phyloP scores from a whole-genome alignment of 1,140 invertebrate species.

The Physella acuta region DNA sequence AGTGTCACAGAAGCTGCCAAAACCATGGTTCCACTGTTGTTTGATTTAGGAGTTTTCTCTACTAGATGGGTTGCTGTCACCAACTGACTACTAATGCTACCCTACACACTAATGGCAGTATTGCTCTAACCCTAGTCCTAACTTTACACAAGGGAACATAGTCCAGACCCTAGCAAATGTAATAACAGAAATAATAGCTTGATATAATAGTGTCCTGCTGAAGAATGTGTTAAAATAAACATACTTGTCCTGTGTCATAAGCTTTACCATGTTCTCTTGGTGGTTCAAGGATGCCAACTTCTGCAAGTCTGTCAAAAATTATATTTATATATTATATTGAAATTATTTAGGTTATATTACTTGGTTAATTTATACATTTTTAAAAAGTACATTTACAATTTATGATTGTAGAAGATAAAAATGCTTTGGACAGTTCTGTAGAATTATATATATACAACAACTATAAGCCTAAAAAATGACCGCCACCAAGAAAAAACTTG shows the following conservation, averaged over 20 bases:
- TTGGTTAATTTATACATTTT: background rate
- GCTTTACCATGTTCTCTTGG: slow-evolving; percentile 80
- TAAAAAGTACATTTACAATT: background rate
- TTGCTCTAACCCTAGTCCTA: no score
- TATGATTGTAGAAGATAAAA: background rate
- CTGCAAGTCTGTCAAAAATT: slow-evolving; percentile 66
- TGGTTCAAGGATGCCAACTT: slow-evolving; percentile 77
- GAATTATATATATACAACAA: background rate
- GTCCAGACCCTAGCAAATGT: no score
- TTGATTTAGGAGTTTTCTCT: no score
- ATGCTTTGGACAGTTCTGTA: background rate
- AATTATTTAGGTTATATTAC: background rate
- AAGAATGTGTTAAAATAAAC: no score
- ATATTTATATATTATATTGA: background rate
- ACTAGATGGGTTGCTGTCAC: no score
- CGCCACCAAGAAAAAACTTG: background rate
- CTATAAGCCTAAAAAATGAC: background rate
- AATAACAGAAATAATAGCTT: no score
- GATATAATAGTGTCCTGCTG: no score
- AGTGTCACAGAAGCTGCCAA: no score
- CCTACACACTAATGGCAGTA: no score
- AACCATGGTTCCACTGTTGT: no score
- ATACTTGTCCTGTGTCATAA: slow-evolving; percentile 88
- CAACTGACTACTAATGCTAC: no score
- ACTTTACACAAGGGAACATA: no score